Conservation (phyloP, 23 tunicate genomes). For the Corella eumyota region DNA sequence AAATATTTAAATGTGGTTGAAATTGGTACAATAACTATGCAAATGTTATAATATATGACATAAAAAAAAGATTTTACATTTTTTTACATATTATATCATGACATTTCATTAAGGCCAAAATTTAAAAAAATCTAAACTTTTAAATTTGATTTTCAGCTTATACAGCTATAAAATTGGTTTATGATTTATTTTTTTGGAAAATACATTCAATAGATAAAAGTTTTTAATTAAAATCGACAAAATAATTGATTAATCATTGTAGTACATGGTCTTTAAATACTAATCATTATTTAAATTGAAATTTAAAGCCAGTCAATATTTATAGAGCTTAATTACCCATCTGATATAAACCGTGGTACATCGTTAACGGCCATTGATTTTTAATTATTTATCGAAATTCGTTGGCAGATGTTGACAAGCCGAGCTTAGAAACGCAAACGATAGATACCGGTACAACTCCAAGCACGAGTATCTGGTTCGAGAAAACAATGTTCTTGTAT, state of each 20-base stretch:
- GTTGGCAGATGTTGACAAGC: conserved; percentile 36
- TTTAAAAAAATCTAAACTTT: too few relatives aligned
- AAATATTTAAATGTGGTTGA: not conserved
- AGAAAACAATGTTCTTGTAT: conserved; percentile 20
- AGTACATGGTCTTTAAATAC: too few relatives aligned
- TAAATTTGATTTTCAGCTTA: too few relatives aligned
- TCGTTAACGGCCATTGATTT: too few relatives aligned
- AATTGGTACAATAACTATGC: not conserved
- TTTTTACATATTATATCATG: not conserved
- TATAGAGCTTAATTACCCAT: not conserved
- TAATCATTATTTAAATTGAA: not conserved
- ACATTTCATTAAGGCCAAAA: too few relatives aligned
- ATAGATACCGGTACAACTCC: conserved; percentile 11
- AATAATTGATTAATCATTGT: not conserved
- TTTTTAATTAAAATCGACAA: too few relatives aligned
- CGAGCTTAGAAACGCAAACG: conserved; percentile 10
- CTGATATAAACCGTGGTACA: too few relatives aligned
- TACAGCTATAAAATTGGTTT: too few relatives aligned
- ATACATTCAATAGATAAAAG: too few relatives aligned
- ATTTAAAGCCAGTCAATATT: not conserved
- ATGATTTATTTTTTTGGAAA: too few relatives aligned
- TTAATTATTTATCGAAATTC: too few relatives aligned
- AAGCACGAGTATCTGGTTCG: conserved; percentile 32
- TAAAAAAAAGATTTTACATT: not conserved
- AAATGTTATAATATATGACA: not conserved